These are phyloP conservation scores for Chaetophractus vellerosus DNA, from an alignment of 2,797 vertebrate species.

Conservation along the genomic window DNA sequence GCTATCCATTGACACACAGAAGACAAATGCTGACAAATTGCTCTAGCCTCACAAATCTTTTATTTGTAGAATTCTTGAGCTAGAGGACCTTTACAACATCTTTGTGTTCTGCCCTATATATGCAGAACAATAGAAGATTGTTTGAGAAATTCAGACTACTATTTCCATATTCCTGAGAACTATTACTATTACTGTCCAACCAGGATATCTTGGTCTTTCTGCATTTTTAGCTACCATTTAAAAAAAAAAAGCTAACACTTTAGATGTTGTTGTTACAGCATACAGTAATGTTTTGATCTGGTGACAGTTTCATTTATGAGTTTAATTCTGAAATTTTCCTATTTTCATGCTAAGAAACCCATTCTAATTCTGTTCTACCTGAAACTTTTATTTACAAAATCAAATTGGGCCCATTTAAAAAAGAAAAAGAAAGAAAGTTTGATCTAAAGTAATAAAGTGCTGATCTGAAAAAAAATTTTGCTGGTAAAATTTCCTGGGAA, in stretches of 20 bases:
- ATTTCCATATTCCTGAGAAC: not conserved
- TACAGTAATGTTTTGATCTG: conserved; percentile 6
- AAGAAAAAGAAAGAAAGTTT: not conserved
- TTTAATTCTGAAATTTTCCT: conserved; percentile 43
- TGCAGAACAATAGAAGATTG: not conserved
- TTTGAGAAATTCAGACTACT: not conserved
- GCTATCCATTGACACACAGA: not conserved
- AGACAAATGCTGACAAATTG: not conserved
- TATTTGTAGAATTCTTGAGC: not conserved
- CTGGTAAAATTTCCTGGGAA: not conserved
- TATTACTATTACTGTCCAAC: not conserved
- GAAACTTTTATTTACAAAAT: conserved; percentile 39
- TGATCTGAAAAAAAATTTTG: not conserved
- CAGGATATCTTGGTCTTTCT: not conserved
- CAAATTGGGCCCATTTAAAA: not conserved
- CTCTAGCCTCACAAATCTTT: not conserved
- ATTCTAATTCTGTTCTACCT: conserved; percentile 12
- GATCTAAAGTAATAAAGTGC: not conserved
- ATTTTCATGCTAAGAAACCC: conserved; percentile 41
- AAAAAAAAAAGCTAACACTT: not conserved
- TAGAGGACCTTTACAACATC: not conserved
- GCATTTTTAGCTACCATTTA: not conserved
- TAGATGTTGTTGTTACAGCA: not conserved
- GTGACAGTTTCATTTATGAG: conserved; percentile 42
- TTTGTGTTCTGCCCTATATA: not conserved